A percentile compares a stretch with the other conserved stretches of the same genome.
These are phyloP conservation scores for Dryobotodes eremita DNA, from an alignment of 2,888 invertebrate genomes.

Conservation along the genomic window DNA sequence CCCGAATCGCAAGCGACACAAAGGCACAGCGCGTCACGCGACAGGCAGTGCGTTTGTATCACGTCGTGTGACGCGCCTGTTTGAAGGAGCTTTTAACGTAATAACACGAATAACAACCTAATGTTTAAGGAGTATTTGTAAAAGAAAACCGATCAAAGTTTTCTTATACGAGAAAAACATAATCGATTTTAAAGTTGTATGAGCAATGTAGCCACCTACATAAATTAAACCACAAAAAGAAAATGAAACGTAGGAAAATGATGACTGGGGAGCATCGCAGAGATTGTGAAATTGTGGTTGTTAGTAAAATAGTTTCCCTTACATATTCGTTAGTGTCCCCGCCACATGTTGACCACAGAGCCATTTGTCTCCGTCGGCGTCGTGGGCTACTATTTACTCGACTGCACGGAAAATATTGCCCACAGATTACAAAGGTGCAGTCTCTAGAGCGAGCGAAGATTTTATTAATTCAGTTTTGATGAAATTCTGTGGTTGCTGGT, in stretches of 20 bases:
- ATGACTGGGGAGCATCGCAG: conserved; percentile 4
- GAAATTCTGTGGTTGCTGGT: conserved; percentile 9
- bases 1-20: too few relatives aligned
- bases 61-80: too few relatives aligned
- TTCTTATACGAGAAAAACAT: background rate
- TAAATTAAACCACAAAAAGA: background rate
- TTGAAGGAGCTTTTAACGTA: too few relatives aligned
- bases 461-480: conserved; percentile 36
- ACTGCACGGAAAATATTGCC: conserved; percentile 39
- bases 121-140: background rate
- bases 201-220: background rate
- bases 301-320: conserved; percentile 32
- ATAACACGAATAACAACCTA: background rate
- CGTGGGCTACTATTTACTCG: conserved; percentile 22
- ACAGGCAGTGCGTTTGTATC: too few relatives aligned
- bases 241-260: conserved; percentile 31
- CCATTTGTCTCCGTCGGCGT: conserved; percentile 46
- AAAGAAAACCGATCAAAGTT: background rate
- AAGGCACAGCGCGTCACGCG: too few relatives aligned
- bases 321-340: conserved; percentile 37
- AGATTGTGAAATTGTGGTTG: conserved; percentile 36
- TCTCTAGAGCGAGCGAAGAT: conserved; percentile 3
- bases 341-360: conserved; percentile 16
- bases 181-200: background rate
- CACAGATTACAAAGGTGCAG: conserved; percentile 33